Evolutionary conservation across 53 echinoderm and acorn worm genomes (phyloP).

Genomic region (Stichopus horrens): DNA sequence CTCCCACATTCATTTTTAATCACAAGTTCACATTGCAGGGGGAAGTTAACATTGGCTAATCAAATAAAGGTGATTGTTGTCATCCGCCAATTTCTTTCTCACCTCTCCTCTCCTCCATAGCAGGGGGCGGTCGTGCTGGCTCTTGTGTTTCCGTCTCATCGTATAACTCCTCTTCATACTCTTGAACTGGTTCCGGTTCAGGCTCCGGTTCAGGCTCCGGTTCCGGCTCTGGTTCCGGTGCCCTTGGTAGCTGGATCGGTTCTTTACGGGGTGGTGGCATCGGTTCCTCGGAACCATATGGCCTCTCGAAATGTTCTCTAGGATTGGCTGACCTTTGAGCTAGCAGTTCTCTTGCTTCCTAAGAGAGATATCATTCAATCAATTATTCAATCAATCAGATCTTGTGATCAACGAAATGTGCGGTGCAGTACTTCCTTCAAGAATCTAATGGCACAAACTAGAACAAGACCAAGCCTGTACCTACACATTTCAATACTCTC

Average conservation of each 20-base stretch:
- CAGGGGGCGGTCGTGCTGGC: not conserved
- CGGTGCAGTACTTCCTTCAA: too few relatives aligned
- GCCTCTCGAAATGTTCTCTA: conserved; percentile 34
- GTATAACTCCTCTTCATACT: conserved; percentile 8
- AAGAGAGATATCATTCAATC: not conserved
- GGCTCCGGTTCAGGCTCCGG: conserved; percentile 54
- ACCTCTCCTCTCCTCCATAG: conserved; percentile 56
- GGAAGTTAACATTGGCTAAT: too few relatives aligned
- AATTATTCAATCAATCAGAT: not conserved
- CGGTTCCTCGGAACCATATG: conserved; percentile 36
- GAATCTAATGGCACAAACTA: too few relatives aligned
- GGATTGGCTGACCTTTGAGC: conserved; percentile 28
- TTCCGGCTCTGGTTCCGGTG: conserved; percentile 62
- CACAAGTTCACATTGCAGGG: too few relatives aligned
- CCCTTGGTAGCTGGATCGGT: conserved; percentile 48
- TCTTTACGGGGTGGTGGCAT: conserved; percentile 53
- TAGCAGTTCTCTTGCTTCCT: conserved; percentile 21
- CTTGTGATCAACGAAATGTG: not conserved
- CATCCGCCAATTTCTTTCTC: not conserved
- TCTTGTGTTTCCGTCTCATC: conserved; percentile 48
- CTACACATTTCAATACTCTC: too few relatives aligned
- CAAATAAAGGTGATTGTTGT: not conserved
- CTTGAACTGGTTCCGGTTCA: conserved; percentile 20
- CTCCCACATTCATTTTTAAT: too few relatives aligned
- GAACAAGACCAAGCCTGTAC: too few relatives aligned